Evolutionary conservation across 2,888 invertebrate species (phyloP), one percentile per base, ranked within the genome.

Genomic region (Punctoribates punctum): DNA sequence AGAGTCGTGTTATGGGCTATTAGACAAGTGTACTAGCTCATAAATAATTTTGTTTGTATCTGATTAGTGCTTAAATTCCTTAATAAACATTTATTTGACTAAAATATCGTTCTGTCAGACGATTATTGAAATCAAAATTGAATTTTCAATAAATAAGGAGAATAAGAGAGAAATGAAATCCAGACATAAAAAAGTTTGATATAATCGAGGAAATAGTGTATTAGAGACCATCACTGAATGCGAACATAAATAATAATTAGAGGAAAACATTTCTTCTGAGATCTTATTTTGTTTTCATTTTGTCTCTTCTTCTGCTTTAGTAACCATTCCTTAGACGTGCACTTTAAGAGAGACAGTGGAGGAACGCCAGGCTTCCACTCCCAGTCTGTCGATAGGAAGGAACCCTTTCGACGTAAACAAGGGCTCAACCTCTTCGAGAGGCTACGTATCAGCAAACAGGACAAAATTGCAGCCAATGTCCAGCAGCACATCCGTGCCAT

Each of bases 401-500:
- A 60, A 4, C 11, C 57, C 42, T n/a, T 51, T 0, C 38, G 73
- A 20, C 54, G 70, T 13, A 76, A 62, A 72, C 42, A 27, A n/a
- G 78, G 78, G 51, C 76, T 80, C 74, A 80, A 79, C 48, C 27
- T 80, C 13, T 79, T 80, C 54, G 77, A 78, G 20, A 74, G 80
- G 25, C 75, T 80, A 9, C 78, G 80, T 11, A 78, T 80, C 23
- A 79, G 77, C 34, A 80, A 80, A 65, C 80, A 80, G 54, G 80
- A 80, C 67, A 79, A 79, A 74, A 80, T 80, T 15, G 80, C 79
- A 25, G 80, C 80, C 54, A 80, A 79, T 73, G 79, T 80, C 11
- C 79, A 78, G 60, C 79, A 80, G 46, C 79, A 80, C 29, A 80
- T 80, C 17, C 73, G 80, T 54, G 80, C 80, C 4, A 79, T 80